Evolutionary conservation across 2,888 invertebrate genomes (phyloP), one percentile per base, ranked within the genome.

Genomic region (Coenonympha arcania): DNA sequence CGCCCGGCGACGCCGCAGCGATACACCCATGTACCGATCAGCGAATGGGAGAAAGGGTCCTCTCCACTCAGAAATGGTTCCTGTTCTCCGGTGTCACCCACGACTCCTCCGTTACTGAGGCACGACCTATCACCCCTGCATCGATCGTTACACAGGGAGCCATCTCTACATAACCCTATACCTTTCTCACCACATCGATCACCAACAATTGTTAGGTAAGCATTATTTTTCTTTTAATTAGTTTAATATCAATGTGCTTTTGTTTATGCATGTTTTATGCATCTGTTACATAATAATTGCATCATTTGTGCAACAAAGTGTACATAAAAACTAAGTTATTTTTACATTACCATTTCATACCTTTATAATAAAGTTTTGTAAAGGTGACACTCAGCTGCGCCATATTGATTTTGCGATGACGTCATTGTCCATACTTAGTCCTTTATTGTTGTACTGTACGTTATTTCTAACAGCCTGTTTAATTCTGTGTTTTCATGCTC

Each of bases 81-180:
- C 0, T 84, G 84, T 34, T 89, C 90, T 3, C 89, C 90, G 0
- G 86, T 89, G 36, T 90, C 90, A 3, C 89, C 90, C 0, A 81
- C 86, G 0, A 89, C 89, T 1, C 89, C 89, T 0, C 89, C 88
- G 15, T 69, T 84, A 26, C 66, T 69, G 57, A 64, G 71, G 76
- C 43, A 75, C 61, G 57, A 60, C 46, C 50, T 65, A 47, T 50
- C 74, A 55, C 59, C 68, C 42, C 57, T 57, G 24, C 89, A 58
- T 73, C 85, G 50, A 66, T 79, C 57, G 28, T 56, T 66, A 50
- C 66, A 61, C 41, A 60, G 69, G 33, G 75, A 78, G 62, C 65
- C 80, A 31, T 57, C 77, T 41, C 24, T 79, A 49, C 73, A 81
- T 50, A 59, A 61, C 56, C 60, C 68, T 13, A 57, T 81, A 43